Base-by-base conservation (phyloP, 2,888 invertebrate genomes). In the Scaeva pyrastri region DNA sequence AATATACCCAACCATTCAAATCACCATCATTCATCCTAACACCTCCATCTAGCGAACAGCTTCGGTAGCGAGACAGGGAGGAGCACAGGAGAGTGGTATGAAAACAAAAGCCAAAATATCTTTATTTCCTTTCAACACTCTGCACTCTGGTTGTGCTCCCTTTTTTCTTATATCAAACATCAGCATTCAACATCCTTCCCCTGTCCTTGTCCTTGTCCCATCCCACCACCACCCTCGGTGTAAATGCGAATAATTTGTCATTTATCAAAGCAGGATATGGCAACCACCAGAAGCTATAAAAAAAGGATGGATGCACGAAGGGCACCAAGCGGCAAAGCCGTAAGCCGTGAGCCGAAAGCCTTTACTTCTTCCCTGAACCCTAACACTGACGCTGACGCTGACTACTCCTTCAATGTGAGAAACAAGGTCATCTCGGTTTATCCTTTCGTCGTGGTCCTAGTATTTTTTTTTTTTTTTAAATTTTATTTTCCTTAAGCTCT, bases 241-340 rank as follows among this genome's bases (percentile, higher is more conserved):
- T 70, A 81, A 81, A 77, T 72, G 80, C 73, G 76, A 85, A 73
- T 85, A 85, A 85, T 80, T 66, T 80, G 85, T 85, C 85, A 85
- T 85, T 80, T 85, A 85, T 85, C 80, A 85, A 85, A 81, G 81
- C 72, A 64, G 73, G 73, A 81, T 77, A 81, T 77, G 56, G 66
- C 62, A 62, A 76, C 75, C 76, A 50, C 68, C 48, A 79, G 71
- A 58, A 79, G 64, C 41, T 41, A 41, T 4, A 55, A 60, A 68
- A 43, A 60, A 71, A 79, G 71, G n/a, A n/a, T n/a, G 55, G 64
- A 81, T 70, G 64, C 64, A 55, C 36, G 50, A 23, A 75, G 64
- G 62, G 74, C 41, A 31, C 68, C 52, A 71, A 60, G 68, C 45
- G 68, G 50, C 71, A 75, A 75, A 70, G 62, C 55, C 62, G 39